Base-by-base conservation (phyloP, 1,140 invertebrate genomes). In the Drosophila tropicalis region DNA sequence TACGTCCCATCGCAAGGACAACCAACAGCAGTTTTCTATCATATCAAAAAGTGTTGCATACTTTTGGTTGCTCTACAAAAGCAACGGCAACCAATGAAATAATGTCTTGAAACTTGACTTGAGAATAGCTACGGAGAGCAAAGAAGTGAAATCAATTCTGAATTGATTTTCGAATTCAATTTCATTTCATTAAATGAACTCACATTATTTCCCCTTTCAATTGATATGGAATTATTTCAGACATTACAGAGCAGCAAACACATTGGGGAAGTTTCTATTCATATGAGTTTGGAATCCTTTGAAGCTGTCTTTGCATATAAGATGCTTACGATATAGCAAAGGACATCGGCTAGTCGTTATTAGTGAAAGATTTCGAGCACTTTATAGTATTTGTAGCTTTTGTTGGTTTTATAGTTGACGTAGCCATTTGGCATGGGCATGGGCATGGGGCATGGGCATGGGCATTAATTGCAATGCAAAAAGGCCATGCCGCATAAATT, bases 381-480 rank as follows among this genome's bases (percentile, higher is more conserved):
- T 19, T 47, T 47, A 19, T 17, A 22, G 44, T 19, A 9, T 47
- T 51, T 22, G 44, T 51, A 22, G 44, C 9, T 51, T 17, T 51
- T 51, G 17, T 51, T 51, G 44, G 7, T 51, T 19, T 22, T 51
- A 3, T 22, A 22, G 44, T 17, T 47, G 41, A 19, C 44, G 44
- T 47, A 19, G 44, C 44, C 44, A 47, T 70, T 67, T n/a, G 58
- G 55, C 34, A 29, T 32, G 57, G 73, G 74, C 62, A 55, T 60
- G 72, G 58, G 65, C 34, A 47, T 66, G 70, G 70, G 41, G 56
- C 3, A 17, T 17, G 29, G 47, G 65, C 58, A 69, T 75, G 70
- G 74, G 74, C 81, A 86, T 85, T 85, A 85, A 85, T 87, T 86
- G 81, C 79, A 76, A 76, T 82, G 83, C 79, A 78, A 75, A 87